Evolutionary conservation across 2,888 invertebrate genomes (phyloP).

Genomic region (Pseudanteris insignis): DNA sequence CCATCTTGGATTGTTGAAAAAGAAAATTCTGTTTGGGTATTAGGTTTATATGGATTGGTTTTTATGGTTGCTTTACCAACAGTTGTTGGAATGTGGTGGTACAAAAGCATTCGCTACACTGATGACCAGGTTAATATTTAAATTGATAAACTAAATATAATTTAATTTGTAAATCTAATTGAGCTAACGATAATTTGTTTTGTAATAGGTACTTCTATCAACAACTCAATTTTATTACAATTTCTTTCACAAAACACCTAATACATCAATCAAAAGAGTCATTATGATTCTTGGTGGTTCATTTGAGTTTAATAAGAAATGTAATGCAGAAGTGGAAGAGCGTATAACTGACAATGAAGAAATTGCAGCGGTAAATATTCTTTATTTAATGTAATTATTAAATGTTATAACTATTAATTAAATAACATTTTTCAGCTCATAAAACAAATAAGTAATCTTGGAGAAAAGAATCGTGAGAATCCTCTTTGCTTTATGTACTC

Average conservation of each 20-base stretch:
- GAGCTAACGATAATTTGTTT: too few species aligned
- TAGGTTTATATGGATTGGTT: slow-evolving; percentile 92
- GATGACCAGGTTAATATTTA: slow-evolving; percentile 80
- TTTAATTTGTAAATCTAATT: slow-evolving; percentile 9
- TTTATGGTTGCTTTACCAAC: slow-evolving; percentile 97
- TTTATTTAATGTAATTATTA: background rate
- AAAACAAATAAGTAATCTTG: slow-evolving; percentile 88
- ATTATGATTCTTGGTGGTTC: slow-evolving; percentile 97
- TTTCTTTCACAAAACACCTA: slow-evolving; percentile 95
- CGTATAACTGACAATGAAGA: slow-evolving; percentile 94
- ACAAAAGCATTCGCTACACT: slow-evolving; percentile 94
- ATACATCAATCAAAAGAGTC: slow-evolving; percentile 93
- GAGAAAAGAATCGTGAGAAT: slow-evolving; percentile 95
- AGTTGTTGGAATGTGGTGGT: slow-evolving; percentile 98
- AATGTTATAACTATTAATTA: too few species aligned
- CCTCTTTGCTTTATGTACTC: slow-evolving; percentile 94
- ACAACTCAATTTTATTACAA: slow-evolving; percentile 97
- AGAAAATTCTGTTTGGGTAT: slow-evolving; percentile 97
- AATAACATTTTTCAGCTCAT: slow-evolving; percentile 83
- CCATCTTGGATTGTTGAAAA: slow-evolving; percentile 99
- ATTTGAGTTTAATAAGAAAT: slow-evolving; percentile 92
- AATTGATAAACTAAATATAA: background rate
- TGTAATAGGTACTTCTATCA: slow-evolving; percentile 85
- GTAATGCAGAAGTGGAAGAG: slow-evolving; percentile 94
- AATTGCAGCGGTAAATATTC: slow-evolving; percentile 81